phyloP scores from a whole-genome alignment of 2,797 vertebrate species.

The Muscicapa comitata region DNA sequence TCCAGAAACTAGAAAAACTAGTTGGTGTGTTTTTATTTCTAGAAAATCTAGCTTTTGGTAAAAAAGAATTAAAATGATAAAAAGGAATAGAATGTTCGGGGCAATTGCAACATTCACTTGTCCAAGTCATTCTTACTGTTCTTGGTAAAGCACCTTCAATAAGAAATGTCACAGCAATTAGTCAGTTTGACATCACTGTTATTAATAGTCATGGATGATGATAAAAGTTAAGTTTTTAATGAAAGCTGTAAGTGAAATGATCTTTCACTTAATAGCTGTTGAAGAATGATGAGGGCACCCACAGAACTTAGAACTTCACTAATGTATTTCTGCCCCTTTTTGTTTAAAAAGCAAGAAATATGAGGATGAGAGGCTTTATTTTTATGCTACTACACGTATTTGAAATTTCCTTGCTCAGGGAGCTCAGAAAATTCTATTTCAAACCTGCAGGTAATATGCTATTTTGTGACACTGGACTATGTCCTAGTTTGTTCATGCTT shows the following conservation, averaged over 20 bases:
- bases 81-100: background rate
- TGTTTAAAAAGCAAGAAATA: conserved; percentile 27
- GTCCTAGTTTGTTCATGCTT: background rate
- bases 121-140: background rate
- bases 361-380: background rate
- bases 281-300: conserved; percentile 21
- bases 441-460: background rate
- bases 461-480: background rate
- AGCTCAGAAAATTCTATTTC: background rate
- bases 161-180: background rate
- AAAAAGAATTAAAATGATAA: background rate
- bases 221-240: background rate
- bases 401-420: background rate
- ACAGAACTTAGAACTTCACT: conserved; percentile 4
- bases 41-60: background rate
- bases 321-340: background rate
- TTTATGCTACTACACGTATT: background rate
- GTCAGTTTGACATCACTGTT: background rate
- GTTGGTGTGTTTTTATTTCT: background rate
- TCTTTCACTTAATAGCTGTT: conserved; percentile 22
- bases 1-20: background rate
- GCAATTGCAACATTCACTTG: background rate
- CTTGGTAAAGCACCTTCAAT: background rate
- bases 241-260: background rate
- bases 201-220: background rate